Evolutionary conservation across 2,888 invertebrate genomes (phyloP).

Genomic region (Ecdyonurus torrentis): DNA sequence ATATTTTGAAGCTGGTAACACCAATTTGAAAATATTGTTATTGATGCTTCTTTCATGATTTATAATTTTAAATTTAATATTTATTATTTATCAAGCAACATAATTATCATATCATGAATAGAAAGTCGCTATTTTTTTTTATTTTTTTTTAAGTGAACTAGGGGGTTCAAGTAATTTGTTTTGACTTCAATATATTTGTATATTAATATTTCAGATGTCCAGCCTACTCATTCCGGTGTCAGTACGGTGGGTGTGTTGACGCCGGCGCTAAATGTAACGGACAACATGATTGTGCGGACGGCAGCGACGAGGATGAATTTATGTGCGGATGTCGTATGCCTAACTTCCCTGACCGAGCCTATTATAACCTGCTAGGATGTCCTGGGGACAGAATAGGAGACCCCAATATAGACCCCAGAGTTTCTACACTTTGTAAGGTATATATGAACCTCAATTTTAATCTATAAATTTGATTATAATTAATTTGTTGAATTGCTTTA

Average conservation of each 20-base stretch:
- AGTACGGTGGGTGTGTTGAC: neutral
- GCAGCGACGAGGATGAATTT: neutral
- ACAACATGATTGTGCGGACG: neutral
- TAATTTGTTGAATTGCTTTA: no score
- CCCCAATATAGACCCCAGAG: neutral
- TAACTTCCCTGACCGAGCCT: neutral
- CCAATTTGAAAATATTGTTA: no score
- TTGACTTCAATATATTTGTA: no score
- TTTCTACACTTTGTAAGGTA: neutral
- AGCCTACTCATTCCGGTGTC: neutral
- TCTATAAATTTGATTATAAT: no score
- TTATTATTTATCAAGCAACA: no score
- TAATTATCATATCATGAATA: no score
- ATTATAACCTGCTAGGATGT: neutral
- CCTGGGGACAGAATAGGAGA: neutral
- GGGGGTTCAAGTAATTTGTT: no score
- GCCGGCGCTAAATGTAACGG: neutral
- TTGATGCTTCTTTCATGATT: no score
- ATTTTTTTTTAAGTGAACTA: neutral
- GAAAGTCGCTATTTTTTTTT: no score
- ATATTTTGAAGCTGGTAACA: no score
- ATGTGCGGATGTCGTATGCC: conserved; percentile 1
- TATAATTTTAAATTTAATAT: no score
- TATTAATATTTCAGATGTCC: neutral
- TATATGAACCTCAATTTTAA: no score